Evolutionary conservation across 2,113 vertebrate genomes (phyloP).

Genomic region (Chaetops frenatus): DNA sequence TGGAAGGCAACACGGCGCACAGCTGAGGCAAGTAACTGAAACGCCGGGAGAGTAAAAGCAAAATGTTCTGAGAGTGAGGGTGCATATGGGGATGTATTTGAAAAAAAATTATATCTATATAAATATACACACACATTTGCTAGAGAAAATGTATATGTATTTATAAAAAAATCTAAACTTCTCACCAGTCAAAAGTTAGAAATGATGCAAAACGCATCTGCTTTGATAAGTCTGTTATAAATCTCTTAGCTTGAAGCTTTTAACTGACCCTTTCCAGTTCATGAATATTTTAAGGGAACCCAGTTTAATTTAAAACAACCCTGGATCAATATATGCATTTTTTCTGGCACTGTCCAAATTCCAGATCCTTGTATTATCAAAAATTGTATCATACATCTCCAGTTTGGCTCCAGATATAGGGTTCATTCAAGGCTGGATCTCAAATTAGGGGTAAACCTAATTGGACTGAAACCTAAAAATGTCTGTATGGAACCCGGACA

Average conservation of each 20-base stretch:
- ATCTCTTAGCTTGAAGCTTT: constrained; percentile 53
- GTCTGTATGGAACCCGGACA: background rate
- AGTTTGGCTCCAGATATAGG: constrained; percentile 7
- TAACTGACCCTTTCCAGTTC: constrained; percentile 55
- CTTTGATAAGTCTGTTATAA: constrained; percentile 54
- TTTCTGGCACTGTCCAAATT: constrained; percentile 20
- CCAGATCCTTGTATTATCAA: constrained; percentile 24
- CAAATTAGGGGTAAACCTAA: constrained; percentile 14
- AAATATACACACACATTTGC: constrained; percentile 67
- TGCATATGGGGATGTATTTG: constrained; percentile 65
- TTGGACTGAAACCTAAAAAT: background rate
- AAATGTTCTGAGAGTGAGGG: constrained; percentile 62
- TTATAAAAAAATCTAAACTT: constrained; percentile 62
- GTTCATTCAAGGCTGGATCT: constrained; percentile 28
- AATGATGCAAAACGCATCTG: constrained; percentile 61
- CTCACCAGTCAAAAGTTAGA: constrained; percentile 60
- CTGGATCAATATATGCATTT: constrained; percentile 59
- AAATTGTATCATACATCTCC: background rate
- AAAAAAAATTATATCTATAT: constrained; percentile 56
- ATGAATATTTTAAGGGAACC: constrained; percentile 52
- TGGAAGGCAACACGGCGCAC: constrained; percentile 67
- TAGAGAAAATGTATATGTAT: constrained; percentile 55
- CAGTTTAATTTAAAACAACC: constrained; percentile 60
- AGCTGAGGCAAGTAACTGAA: constrained; percentile 67
- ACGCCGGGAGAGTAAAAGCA: constrained; percentile 47